Evolutionary conservation across 2,888 invertebrate species (phyloP).

Genomic region (Cryptus viduatorius): DNA sequence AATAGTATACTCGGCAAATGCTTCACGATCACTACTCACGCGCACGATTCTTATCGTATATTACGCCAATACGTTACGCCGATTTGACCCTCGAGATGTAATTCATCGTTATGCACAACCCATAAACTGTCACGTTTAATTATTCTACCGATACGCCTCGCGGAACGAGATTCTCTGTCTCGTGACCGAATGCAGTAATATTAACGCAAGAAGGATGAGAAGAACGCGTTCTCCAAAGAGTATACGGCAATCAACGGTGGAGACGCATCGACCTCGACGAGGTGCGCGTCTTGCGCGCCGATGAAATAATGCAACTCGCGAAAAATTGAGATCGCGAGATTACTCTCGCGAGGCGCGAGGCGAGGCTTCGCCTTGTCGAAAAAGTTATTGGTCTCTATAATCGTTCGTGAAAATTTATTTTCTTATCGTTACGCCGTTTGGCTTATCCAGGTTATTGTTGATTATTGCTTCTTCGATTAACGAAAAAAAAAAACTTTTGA

Average conservation of each 20-base stretch:
- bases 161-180: neutral
- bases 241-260: constrained; percentile 47
- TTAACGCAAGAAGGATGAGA: neutral
- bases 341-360: too few relatives aligned
- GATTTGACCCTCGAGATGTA: constrained; percentile 7
- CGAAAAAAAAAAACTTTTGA: neutral
- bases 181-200: neutral
- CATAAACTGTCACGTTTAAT: constrained; percentile 53
- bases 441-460: neutral
- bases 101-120: constrained; percentile 1
- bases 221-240: neutral
- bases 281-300: neutral
- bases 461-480: constrained; percentile 12
- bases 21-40: neutral
- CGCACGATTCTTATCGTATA: constrained; percentile 24
- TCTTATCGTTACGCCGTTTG: constrained; percentile 6
- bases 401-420: constrained; percentile 42
- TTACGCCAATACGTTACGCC: neutral
- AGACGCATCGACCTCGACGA: constrained; percentile 48
- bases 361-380: neutral
- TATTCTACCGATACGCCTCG: constrained; percentile 11
- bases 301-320: constrained; percentile 46
- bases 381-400: neutral
- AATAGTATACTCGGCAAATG: neutral
- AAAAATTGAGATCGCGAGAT: constrained; percentile 37